These are phyloP conservation scores for Vulpes ferrilata DNA, from an alignment of 2,113 vertebrate species.

Conservation along the genomic window DNA sequence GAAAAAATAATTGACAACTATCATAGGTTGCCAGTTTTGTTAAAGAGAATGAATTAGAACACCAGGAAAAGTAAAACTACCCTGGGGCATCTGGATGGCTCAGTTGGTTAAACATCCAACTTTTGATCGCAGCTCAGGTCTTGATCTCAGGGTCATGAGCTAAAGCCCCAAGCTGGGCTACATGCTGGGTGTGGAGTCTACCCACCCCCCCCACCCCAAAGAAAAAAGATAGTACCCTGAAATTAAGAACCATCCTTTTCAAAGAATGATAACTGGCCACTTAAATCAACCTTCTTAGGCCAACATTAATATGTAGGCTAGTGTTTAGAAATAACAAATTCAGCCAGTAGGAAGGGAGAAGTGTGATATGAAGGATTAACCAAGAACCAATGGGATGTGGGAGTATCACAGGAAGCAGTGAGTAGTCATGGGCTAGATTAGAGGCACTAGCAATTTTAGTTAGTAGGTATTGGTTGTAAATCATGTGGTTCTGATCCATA, in stretches of 20 bases:
- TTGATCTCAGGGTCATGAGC: background rate
- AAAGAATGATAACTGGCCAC: background rate
- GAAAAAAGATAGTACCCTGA: background rate
- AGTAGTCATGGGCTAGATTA: background rate
- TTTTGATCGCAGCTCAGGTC: background rate
- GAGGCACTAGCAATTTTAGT: background rate
- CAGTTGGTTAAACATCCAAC: background rate
- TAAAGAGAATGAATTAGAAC: conserved; percentile 12
- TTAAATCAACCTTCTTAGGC: background rate
- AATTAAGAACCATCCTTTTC: background rate
- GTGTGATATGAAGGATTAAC: background rate
- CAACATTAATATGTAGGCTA: background rate
- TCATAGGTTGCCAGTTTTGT: background rate
- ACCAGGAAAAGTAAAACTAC: background rate
- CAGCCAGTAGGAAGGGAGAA: no score
- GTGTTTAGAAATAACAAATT: background rate
- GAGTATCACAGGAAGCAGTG: background rate
- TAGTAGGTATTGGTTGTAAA: background rate
- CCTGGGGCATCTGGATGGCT: background rate
- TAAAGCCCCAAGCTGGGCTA: background rate
- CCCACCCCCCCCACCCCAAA: no score
- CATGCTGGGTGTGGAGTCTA: background rate
- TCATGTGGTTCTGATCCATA: background rate
- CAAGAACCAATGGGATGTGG: background rate
- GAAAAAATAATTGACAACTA: background rate